phyloP scores from a whole-genome alignment of 2,113 vertebrate genomes.

The Himantopus leucocephalus region DNA sequence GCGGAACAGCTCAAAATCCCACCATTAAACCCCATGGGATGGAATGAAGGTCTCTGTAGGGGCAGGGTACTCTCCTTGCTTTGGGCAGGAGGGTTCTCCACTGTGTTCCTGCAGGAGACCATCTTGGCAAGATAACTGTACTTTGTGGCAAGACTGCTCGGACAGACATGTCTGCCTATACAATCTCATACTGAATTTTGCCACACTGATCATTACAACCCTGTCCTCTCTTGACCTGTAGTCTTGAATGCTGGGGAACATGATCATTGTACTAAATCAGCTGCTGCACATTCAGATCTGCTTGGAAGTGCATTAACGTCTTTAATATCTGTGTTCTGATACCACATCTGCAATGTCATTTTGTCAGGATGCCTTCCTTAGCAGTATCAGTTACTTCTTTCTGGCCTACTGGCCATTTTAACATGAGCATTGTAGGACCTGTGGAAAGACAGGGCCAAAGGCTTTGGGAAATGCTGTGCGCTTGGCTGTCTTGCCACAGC shows the following conservation, averaged over 20 bases:
- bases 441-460: not conserved
- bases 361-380: not conserved
- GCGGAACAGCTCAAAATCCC: not conserved
- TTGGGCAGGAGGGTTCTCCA: not conserved
- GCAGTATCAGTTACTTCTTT: not conserved
- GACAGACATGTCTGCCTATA: not conserved
- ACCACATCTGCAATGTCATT: not conserved
- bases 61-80: not conserved
- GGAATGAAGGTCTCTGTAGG: not conserved
- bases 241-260: not conserved
- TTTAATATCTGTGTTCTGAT: not conserved
- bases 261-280: not conserved
- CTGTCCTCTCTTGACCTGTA: not conserved
- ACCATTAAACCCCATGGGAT: not conserved
- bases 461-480: not conserved
- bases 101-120: not conserved
- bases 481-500: not conserved
- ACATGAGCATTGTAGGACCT: not conserved
- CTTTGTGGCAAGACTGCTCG: not conserved
- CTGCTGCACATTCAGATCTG: not conserved
- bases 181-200: not conserved
- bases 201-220: not conserved
- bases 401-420: not conserved
- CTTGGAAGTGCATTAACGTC: not conserved
- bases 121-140: not conserved